Percentiles rank a stretch among this genome's conserved stretches.
Evolutionary conservation across 2,113 vertebrate species (phyloP).

Genomic region (Pangasianodon gigas): DNA sequence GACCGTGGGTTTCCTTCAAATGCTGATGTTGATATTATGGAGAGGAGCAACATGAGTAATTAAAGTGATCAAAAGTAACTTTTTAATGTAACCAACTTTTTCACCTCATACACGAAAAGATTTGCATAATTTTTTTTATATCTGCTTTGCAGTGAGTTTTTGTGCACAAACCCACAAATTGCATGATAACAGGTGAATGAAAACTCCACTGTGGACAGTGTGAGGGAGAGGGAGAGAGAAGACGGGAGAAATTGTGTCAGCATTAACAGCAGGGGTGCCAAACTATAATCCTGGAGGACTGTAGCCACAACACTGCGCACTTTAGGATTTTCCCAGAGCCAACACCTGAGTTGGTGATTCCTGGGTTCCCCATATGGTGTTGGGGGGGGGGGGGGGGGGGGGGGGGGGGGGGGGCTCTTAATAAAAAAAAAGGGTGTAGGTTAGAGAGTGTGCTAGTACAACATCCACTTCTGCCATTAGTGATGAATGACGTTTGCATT

Average conservation of each 20-base stretch:
- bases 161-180: background rate
- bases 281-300: background rate
- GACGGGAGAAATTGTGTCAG: constrained; percentile 25
- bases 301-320: background rate
- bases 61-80: background rate
- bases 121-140: background rate
- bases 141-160: background rate
- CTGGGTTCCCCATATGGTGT: background rate
- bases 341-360: background rate
- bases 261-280: constrained; percentile 29
- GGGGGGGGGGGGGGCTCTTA: too few species aligned
- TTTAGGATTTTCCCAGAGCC: constrained; percentile 16
- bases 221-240: background rate
- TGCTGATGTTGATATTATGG: background rate
- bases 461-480: background rate
- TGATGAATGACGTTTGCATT: background rate
- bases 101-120: background rate
- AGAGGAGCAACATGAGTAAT: background rate
- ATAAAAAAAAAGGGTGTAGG: too few species aligned
- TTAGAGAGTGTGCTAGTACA: background rate
- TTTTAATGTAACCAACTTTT: background rate
- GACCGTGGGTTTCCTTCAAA: background rate
- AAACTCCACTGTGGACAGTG: background rate
- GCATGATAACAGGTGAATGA: background rate
- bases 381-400: too few species aligned